Base-by-base conservation (phyloP, 2,888 invertebrate species). In the Apomyelois bistriatella region DNA sequence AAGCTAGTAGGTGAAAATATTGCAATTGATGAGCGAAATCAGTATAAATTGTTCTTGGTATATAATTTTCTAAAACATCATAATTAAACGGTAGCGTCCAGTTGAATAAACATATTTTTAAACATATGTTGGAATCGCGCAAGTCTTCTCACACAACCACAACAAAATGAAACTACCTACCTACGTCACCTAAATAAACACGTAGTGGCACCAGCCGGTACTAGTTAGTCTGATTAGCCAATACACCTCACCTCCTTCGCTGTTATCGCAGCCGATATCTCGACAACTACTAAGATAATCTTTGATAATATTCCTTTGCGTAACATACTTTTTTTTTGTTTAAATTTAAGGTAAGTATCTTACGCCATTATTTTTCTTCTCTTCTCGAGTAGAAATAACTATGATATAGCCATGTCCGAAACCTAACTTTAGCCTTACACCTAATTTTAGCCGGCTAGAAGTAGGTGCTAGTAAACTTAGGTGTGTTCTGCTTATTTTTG, bases 281-380 rank as follows among this genome's bases (percentile, higher is more conserved):
- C 57, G 59, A 62, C 65, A 62, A 65, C 68, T 62, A 22, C 22
- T 22, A 58, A 71, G 78, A 80, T 85, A 78, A 79, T 76, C 68
- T 66, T 66, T 65, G 83, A 85, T 68, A 70, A 62, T 60, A 56
- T 55, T 46, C 48, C 61, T 60, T 65, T 59, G 56, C 62, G 40
- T 70, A 48, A 57, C 10, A 53, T 53, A 55, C 62, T 65, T 62
- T 55, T 54, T 54, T 56, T 59, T 65, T 68, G 66, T 62, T 60
- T 22, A 58, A 13, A 40, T 47, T 51, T 59, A 53, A 55, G n/a
- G n/a, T n/a, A 58, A 32, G 55, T 37, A 10, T 48, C n/a, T 7
- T 37, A n/a, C n/a, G n/a, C n/a, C n/a, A n/a, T n/a, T 32, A 15
- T 32, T 2, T 32, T 32, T 7, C 32, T 9, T 32, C 22, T 22